Evolutionary conservation across 2,888 invertebrate species (phyloP), one percentile per base, ranked within the genome.

Genomic region (Furcula furcula): DNA sequence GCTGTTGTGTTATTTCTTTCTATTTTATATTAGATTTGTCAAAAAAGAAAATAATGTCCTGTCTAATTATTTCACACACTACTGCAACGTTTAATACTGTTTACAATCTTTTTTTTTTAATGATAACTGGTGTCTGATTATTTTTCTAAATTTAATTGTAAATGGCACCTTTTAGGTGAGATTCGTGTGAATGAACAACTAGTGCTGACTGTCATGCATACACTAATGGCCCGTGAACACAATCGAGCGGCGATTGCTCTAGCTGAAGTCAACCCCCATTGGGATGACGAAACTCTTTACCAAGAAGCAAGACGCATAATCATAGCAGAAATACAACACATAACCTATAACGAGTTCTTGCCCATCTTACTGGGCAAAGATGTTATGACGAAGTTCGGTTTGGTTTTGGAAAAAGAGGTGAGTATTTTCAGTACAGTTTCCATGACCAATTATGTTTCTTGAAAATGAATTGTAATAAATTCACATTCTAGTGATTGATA

Each of bases 141-240:
- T n/a, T n/a, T n/a, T n/a, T n/a, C n/a, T n/a, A n/a, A n/a, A n/a
- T n/a, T n/a, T 9, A 21, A 21, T 21, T 15, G 7, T 20, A 5
- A 16, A 9, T 21, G 21, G 3, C 6, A 16, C 16, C 35, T 68
- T 80, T 9, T 60, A 94, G 95, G 96, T 63, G 97, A 97, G 85
- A 95, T 97, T 69, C 92, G 97, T 64, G 97, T 97, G 0, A 97
- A 97, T 76, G 97, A 97, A 74, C 97, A 97, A 67, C 82, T 97
- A 48, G 95, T 97, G 0, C 82, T 97, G 33, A 94, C 97, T 0
- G 96, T 96, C 50, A 96, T 97, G 95, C 97, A 97, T 72, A 97
- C 97, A 0, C 76, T 97, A 19, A 93, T 96, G 94, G 95, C 97
- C 0, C 90, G 97, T 38, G 96, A 98, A 70, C 98, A 98, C 76